Base-by-base conservation (phyloP, 2,797 vertebrate genomes). In the Bradypus variegatus region DNA sequence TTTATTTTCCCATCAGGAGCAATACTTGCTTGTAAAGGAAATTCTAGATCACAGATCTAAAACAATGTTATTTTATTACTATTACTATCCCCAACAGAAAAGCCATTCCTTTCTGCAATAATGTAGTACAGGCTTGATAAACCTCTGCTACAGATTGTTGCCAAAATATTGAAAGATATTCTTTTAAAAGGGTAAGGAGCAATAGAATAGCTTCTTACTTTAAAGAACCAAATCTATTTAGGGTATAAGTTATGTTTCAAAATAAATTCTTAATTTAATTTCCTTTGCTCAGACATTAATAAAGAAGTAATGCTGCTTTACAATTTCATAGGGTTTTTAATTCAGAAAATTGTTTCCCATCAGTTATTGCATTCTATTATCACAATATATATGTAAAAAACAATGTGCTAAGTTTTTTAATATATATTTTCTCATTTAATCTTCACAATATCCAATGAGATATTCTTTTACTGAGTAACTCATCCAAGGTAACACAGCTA, bases 1-100 rank as follows among this genome's bases (percentile, higher is more conserved):
- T 94, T 95, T 81, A 94, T 94, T 91, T 93, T 94, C 93, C 92
- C 92, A 94, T 83, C 76, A 86, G 78, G 92, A 95, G 78, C 25
- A 94, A 94, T 93, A 92, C 90, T 86, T 93, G 75, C 89, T 93
- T 93, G 48, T 85, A 93, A 91, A 90, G 65, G 67, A 89, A 93
- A 45, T 62, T 55, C 33, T 86, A 90, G 90, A 67, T 16, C 81
- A 92, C 31, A 69, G 79, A 86, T 86, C 62, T 94, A 90, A 95
- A 94, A 77, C 85, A 88, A 86, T 78, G 53, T 91, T 73, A 93
- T 93, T 94, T 93, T 90, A 73, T 86, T 75, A 69, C 77, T 70
- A 65, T 92, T 94, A 92, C 91, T 95, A 84, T 79, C 64, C 86
- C 79, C 89, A 70, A 76, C 18, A 94, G 92, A 95, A 92, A 94